Evolutionary conservation across 1,140 invertebrate species (phyloP).

Genomic region (Euwallacea similis): DNA sequence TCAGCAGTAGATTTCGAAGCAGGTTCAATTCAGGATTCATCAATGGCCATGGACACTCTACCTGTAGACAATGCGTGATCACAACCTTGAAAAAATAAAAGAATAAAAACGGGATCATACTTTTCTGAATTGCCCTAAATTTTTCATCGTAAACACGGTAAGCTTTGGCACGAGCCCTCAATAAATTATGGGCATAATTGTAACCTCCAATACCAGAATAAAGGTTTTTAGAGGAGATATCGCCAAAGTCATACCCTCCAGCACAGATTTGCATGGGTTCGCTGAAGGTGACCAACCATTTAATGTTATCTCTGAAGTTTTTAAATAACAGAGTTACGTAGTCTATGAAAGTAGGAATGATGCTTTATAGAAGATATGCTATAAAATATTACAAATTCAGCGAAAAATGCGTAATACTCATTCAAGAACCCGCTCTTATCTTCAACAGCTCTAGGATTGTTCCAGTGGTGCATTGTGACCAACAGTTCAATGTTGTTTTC

Average conservation of each 20-base stretch:
- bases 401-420: constrained; percentile 1
- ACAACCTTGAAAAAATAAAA: constrained; percentile 24
- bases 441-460: constrained; percentile 65
- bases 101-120: constrained; percentile 23
- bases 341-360: constrained; percentile 63
- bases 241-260: constrained; percentile 37
- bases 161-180: constrained; percentile 44
- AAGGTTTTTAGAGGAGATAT: constrained; percentile 42
- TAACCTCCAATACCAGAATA: constrained; percentile 45
- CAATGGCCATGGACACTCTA: constrained; percentile 27
- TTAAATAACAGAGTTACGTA: constrained; percentile 63
- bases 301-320: constrained; percentile 63
- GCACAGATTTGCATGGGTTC: constrained; percentile 68
- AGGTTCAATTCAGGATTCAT: constrained; percentile 29
- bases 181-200: constrained; percentile 43
- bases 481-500: constrained; percentile 61
- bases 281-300: constrained; percentile 72
- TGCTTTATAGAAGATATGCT: too few species aligned
- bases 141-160: constrained; percentile 47
- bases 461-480: constrained; percentile 74
- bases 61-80: too few species aligned
- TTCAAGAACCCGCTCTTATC: constrained; percentile 48
- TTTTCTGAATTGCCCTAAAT: constrained; percentile 42
- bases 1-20: constrained; percentile 20
- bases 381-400: constrained; percentile 1